phyloP scores from a whole-genome alignment of 64 coral and sea anemone species.

The Anthopleura sola region DNA sequence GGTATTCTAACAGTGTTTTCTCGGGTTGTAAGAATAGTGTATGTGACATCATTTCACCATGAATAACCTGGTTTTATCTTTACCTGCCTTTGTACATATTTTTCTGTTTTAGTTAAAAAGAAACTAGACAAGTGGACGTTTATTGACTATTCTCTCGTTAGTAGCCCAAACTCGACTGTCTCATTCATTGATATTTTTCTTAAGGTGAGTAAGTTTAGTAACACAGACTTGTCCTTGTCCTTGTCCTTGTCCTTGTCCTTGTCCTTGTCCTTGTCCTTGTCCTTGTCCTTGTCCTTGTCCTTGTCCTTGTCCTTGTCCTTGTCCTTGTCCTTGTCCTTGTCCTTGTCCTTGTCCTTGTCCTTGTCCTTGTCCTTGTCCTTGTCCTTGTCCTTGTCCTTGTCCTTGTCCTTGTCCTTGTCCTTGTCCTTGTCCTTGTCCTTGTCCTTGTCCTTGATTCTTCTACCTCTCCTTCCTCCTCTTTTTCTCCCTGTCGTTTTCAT shows the following conservation, averaged over 20 bases:
- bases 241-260: neutral
- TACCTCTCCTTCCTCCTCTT: too few species aligned
- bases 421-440: neutral
- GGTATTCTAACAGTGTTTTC: too few species aligned
- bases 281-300: too few species aligned
- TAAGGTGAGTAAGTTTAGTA: slow-evolving; percentile 57
- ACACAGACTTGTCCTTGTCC: neutral
- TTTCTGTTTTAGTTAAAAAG: slow-evolving; percentile 52
- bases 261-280: too few species aligned
- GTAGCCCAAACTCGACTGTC: slow-evolving; percentile 62
- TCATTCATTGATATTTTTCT: slow-evolving; percentile 59
- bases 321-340: neutral
- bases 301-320: neutral
- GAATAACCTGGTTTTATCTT: too few species aligned
- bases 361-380: too few species aligned
- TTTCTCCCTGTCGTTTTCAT: neutral
- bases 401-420: too few species aligned
- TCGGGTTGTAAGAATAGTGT: too few species aligned
- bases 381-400: too few species aligned
- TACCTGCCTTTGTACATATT: neutral
- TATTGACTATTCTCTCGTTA: slow-evolving; percentile 78
- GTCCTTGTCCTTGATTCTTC: neutral
- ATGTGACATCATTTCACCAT: too few species aligned
- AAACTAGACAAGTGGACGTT: slow-evolving; percentile 64
- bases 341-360: too few species aligned